Percentiles rank a stretch among this genome's conserved stretches.
These are phyloP conservation scores for Gallinago paraguaiae DNA, from an alignment of 2,113 vertebrate species.

Conservation along the genomic window DNA sequence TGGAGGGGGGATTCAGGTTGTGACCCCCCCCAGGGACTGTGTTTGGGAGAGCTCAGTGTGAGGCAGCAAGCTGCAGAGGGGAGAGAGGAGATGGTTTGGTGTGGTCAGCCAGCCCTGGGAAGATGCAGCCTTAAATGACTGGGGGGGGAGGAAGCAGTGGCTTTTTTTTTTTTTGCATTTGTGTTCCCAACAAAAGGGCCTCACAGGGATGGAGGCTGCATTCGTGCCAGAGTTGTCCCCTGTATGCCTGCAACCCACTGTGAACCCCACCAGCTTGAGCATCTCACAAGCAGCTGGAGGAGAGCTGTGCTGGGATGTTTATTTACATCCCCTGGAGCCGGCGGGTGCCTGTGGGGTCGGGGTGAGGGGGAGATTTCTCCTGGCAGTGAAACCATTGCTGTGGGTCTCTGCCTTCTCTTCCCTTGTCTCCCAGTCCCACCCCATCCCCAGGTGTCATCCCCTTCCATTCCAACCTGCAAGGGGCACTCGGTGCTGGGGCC, in stretches of 20 bases:
- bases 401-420: neutral
- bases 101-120: neutral
- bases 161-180: neutral
- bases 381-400: accelerated
- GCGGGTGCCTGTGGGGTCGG: accelerated
- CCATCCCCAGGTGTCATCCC: neutral
- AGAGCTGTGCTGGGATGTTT: neutral
- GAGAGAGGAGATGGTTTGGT: neutral
- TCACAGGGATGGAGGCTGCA: neutral
- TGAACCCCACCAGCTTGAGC: neutral
- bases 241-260: neutral
- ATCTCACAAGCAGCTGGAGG: neutral
- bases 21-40: neutral
- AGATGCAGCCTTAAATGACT: too few species aligned
- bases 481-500: neutral
- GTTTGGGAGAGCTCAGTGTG: neutral
- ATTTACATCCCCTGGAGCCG: neutral
- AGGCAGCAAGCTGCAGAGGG: too few species aligned
- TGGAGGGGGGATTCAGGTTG: neutral
- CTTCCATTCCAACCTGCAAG: neutral
- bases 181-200: neutral
- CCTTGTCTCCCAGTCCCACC: neutral
- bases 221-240: too few species aligned
- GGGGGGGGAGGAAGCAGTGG: neutral
- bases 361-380: neutral